Percentiles rank a stretch among this genome's conserved stretches.
phyloP scores from a whole-genome alignment of 2,113 vertebrate species.

The Dissostichus mawsoni region DNA sequence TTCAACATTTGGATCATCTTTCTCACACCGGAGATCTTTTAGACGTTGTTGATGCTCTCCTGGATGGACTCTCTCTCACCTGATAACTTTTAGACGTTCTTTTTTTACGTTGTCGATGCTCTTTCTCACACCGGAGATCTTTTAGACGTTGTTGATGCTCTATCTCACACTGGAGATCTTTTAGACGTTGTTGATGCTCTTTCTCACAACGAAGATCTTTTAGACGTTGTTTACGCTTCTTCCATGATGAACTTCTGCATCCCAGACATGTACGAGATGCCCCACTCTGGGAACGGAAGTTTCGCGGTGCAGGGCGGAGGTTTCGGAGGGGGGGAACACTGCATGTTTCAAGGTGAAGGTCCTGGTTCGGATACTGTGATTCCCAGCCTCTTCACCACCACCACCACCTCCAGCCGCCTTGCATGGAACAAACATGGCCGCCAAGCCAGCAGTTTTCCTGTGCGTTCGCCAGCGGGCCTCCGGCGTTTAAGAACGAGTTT shows the following conservation, averaged over 20 bases:
- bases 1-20: constrained; percentile 67
- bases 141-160: no score
- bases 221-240: no score
- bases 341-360: constrained; percentile 90
- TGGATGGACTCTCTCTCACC: no score
- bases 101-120: no score
- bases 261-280: constrained; percentile 91
- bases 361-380: constrained; percentile 87
- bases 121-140: no score
- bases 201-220: no score
- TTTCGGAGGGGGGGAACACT: constrained; percentile 83
- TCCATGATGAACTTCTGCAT: constrained; percentile 92
- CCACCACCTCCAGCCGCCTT: constrained; percentile 84
- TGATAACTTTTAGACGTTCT: no score
- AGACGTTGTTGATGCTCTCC: no score
- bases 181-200: no score
- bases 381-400: constrained; percentile 90
- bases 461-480: constrained; percentile 86
- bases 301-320: constrained; percentile 84
- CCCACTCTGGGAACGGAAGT: constrained; percentile 84
- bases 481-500: constrained; percentile 90
- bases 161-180: no score
- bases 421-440: constrained; percentile 94
- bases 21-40: no score
- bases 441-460: constrained; percentile 90